Conservation (phyloP, 1,140 invertebrate genomes). For the Drosophila willistoni region DNA sequence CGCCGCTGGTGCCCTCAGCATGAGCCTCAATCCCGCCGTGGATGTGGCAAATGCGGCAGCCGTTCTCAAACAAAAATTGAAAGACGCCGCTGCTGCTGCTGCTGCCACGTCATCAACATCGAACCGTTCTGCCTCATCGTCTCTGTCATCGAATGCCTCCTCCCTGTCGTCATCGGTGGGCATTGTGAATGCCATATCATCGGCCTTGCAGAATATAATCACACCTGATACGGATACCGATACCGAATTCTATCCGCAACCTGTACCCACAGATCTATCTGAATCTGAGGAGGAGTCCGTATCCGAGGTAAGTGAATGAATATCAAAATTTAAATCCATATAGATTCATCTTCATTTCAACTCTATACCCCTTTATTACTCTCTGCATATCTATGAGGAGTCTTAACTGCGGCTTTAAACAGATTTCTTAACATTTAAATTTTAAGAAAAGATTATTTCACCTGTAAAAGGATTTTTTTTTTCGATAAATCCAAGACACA, state of each 20-base stretch:
- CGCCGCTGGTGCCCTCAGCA: constrained; percentile 25
- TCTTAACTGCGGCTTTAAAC: too few species aligned
- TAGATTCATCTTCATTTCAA: not conserved
- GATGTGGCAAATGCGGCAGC: constrained; percentile 66
- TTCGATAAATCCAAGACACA: too few species aligned
- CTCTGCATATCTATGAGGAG: not conserved
- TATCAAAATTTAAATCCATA: not conserved
- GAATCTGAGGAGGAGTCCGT: constrained; percentile 96
- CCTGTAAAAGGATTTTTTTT: too few species aligned
- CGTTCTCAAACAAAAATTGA: constrained; percentile 73
- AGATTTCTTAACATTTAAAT: too few species aligned
- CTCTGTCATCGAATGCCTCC: constrained; percentile 72
- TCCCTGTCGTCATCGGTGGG: constrained; percentile 72
- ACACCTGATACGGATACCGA: constrained; percentile 84
- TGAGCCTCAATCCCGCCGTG: constrained; percentile 41
- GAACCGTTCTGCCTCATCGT: constrained; percentile 67
- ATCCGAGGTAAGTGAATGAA: constrained; percentile 89
- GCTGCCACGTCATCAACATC: constrained; percentile 46
- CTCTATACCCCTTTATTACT: not conserved
- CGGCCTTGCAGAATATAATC: constrained; percentile 69
- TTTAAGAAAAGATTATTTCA: too few species aligned
- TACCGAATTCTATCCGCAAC: constrained; percentile 87
- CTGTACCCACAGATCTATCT: constrained; percentile 93
- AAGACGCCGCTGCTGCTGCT: constrained; percentile 60
- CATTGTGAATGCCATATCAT: constrained; percentile 70